phyloP scores from a whole-genome alignment of 2,888 invertebrate species.

The Subacronicta megacephala region DNA sequence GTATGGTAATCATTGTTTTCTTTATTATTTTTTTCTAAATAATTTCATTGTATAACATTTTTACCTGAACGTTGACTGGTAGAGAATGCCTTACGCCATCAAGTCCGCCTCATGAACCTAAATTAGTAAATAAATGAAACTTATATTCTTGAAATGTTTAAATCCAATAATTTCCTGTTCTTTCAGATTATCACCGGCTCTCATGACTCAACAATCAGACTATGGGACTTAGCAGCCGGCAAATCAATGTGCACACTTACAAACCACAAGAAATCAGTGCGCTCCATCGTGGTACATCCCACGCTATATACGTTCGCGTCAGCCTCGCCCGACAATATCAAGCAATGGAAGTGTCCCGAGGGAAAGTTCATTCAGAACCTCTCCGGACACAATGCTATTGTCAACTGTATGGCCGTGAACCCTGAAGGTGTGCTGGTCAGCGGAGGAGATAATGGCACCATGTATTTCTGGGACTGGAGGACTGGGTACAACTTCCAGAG shows the following conservation, averaged over 20 bases:
- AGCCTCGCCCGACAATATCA: slow-evolving; percentile 99
- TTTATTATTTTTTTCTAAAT: no score
- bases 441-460: slow-evolving; percentile 99
- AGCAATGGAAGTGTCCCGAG: slow-evolving; percentile 99
- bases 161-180: no score
- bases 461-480: slow-evolving; percentile 99
- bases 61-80: no score
- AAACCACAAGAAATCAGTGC: slow-evolving; percentile 99
- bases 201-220: slow-evolving; percentile 98
- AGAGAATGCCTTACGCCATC: no score
- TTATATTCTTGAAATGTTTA: no score
- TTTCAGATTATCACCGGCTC: slow-evolving; percentile 95
- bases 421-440: slow-evolving; percentile 98
- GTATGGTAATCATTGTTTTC: no score
- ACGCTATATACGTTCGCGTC: slow-evolving; percentile 98
- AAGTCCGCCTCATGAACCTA: no score
- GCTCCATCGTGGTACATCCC: slow-evolving; percentile 94
- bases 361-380: slow-evolving; percentile 99
- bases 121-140: no score
- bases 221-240: slow-evolving; percentile 99
- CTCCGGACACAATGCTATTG: slow-evolving; percentile 98
- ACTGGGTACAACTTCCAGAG: slow-evolving; percentile 99
- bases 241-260: slow-evolving; percentile 98
- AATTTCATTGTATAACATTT: no score
- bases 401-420: slow-evolving; percentile 98